Base-by-base conservation (phyloP, 64 coral and sea anemone species). In the Stylophora pistillata region DNA sequence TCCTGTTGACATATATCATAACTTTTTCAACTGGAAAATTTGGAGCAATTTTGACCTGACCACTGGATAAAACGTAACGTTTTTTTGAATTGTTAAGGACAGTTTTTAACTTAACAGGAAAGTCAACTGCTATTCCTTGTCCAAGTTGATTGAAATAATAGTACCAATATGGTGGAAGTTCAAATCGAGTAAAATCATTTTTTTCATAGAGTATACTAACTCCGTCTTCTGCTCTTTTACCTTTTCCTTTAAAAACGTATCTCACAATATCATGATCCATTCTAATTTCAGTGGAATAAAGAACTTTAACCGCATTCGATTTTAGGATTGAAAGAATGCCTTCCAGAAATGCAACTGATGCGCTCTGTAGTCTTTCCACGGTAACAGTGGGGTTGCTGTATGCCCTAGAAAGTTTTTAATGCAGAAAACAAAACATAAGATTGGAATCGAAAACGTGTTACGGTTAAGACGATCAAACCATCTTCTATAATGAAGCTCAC, bases 71-170 rank as follows among this genome's bases (percentile, higher is more conserved):
- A 9, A 77, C 13, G 55, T 77, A 53, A 53, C 74, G 25, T 77
- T 77, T 77, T 77, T 77, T 77, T 53, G 32, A 32, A 12, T 53
- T 29, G 55, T 32, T 77, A 17, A 77, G 74, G 55, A 77, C 32
- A 15, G 74, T 33, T 77, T 77, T n/a, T 41, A 82, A 82, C 79
- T 82, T 63, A 9, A 82, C 29, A 29, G 47, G 56, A 60, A 82
- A 63, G 34, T 54, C 32, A 82, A 82, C 56, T 61, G 55, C 29
- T 62, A 82, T 82, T 29, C 86, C 86, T 88, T 88, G 86, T 63
- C 73, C 86, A 88, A 88, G 86, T 88, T 88, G 72, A 60, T 88
- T 88, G 18, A 78, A 77, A 88, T 88, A 78, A 88, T 88, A 78
- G 58, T 88, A 16, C 86, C 55, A 88, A 34, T 63, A 78, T 47